phyloP scores from a whole-genome alignment of 2,797 vertebrate species.

The Parauchenoglanis punctatus region DNA sequence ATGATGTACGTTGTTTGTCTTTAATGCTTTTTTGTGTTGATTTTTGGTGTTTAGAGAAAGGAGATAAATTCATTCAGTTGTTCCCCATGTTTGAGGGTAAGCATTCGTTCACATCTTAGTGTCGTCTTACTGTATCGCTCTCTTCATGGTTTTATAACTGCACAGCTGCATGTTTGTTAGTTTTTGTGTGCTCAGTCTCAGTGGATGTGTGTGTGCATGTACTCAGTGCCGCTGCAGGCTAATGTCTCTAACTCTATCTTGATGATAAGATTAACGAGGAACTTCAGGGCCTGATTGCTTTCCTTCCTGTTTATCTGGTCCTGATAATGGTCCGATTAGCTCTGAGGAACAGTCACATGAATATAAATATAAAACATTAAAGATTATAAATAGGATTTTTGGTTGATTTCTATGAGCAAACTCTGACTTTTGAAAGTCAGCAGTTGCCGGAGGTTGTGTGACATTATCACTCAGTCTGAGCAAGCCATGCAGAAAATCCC shows the following conservation, averaged over 20 bases:
- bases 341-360: conserved; percentile 24
- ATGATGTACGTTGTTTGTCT: conserved; percentile 13
- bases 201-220: neutral
- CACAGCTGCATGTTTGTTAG: conserved; percentile 14
- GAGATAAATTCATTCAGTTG: conserved; percentile 11
- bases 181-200: neutral
- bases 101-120: conserved; percentile 20
- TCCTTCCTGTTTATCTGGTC: conserved; percentile 59
- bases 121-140: neutral
- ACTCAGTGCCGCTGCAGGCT: conserved; percentile 29
- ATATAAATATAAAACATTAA: neutral
- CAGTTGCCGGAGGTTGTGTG: neutral
- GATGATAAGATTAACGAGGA: conserved; percentile 51
- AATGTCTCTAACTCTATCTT: conserved; percentile 45
- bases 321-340: conserved; percentile 50
- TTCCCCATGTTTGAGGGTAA: neutral
- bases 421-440: neutral
- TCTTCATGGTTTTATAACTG: conserved; percentile 16
- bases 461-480: neutral
- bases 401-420: neutral
- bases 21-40: conserved; percentile 6
- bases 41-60: conserved; percentile 2
- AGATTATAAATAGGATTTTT: neutral
- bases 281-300: conserved; percentile 47
- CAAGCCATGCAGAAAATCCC: conserved; percentile 22